A percentile compares a stretch with the other conserved stretches of the same genome.
phyloP scores from a whole-genome alignment of 2,888 invertebrate genomes.

The Ypsolopha scabrella region DNA sequence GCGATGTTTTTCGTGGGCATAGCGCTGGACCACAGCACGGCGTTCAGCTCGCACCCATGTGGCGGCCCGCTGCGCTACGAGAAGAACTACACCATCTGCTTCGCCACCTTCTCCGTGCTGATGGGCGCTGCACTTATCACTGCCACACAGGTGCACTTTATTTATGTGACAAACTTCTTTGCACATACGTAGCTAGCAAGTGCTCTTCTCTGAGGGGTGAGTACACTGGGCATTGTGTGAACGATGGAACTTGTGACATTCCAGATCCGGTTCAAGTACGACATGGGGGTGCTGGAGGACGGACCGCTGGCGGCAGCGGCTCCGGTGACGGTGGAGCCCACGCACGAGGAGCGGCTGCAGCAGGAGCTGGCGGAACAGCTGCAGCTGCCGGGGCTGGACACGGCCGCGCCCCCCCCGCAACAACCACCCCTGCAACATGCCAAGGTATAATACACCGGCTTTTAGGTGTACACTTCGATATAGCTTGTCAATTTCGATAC shows the following conservation, averaged over 20 bases:
- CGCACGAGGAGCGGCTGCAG: slow-evolving; percentile 82
- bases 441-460: slow-evolving; percentile 13
- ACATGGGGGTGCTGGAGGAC: slow-evolving; percentile 67
- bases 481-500: no score
- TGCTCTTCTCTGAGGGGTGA: no score
- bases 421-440: slow-evolving; percentile 30
- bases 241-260: no score
- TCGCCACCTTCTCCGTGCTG: slow-evolving; percentile 95
- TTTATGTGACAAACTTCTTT: no score
- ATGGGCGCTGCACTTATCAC: slow-evolving; percentile 96
- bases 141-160: slow-evolving; percentile 82
- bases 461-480: no score
- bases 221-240: no score
- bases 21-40: slow-evolving; percentile 95
- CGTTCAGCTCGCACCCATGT: slow-evolving; percentile 94
- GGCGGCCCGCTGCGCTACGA: slow-evolving; percentile 89
- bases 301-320: slow-evolving; percentile 77
- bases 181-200: no score
- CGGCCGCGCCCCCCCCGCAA: slow-evolving; percentile 64
- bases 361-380: slow-evolving; percentile 86
- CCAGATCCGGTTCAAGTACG: slow-evolving; percentile 76
- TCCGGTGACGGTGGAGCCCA: slow-evolving; percentile 71
- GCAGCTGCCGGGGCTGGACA: slow-evolving; percentile 82
- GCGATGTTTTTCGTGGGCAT: slow-evolving; percentile 99
- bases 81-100: slow-evolving; percentile 98